These are phyloP conservation scores for Perizoma affinitatum DNA, from an alignment of 2,888 invertebrate genomes.

Conservation along the genomic window DNA sequence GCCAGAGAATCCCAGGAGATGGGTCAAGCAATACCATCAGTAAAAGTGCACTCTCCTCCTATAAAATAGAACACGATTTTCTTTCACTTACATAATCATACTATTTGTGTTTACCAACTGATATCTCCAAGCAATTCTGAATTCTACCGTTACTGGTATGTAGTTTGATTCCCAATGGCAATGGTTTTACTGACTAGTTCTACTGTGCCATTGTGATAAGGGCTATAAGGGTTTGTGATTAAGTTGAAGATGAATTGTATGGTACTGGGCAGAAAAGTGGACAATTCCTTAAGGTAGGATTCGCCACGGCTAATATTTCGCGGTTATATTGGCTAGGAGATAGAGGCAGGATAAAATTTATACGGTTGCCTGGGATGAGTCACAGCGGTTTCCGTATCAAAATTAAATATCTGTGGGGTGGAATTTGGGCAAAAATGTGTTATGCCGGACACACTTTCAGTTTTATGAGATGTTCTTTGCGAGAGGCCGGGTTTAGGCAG, in stretches of 20 bases:
- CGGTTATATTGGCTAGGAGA: slow-evolving; percentile 76
- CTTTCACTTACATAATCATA: slow-evolving; percentile 42
- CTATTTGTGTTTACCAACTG: slow-evolving; percentile 34
- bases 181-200: slow-evolving; percentile 13
- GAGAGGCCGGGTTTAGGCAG: slow-evolving; percentile 19
- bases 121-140: slow-evolving; percentile 19
- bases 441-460: slow-evolving; percentile 40
- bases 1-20: slow-evolving; percentile 74
- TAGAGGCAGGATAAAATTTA: slow-evolving; percentile 78
- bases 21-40: slow-evolving; percentile 60
- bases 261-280: slow-evolving; percentile 44
- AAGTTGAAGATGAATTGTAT: slow-evolving; percentile 36
- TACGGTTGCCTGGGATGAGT: slow-evolving; percentile 63
- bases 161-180: slow-evolving; percentile 10
- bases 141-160: slow-evolving; percentile 36
- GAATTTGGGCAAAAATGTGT: slow-evolving; percentile 52
- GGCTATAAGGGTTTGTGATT: slow-evolving; percentile 21
- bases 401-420: slow-evolving; percentile 77
- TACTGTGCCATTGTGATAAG: slow-evolving; percentile 34
- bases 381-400: slow-evolving; percentile 78
- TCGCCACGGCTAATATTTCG: slow-evolving; percentile 79
- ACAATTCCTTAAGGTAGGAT: slow-evolving; percentile 68
- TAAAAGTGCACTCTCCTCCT: slow-evolving; percentile 38
- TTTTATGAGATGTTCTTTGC: slow-evolving; percentile 33
- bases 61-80: slow-evolving; percentile 42